Evolutionary conservation across 2,113 vertebrate species (phyloP).

Genomic region (Lepisosteus osseus): DNA sequence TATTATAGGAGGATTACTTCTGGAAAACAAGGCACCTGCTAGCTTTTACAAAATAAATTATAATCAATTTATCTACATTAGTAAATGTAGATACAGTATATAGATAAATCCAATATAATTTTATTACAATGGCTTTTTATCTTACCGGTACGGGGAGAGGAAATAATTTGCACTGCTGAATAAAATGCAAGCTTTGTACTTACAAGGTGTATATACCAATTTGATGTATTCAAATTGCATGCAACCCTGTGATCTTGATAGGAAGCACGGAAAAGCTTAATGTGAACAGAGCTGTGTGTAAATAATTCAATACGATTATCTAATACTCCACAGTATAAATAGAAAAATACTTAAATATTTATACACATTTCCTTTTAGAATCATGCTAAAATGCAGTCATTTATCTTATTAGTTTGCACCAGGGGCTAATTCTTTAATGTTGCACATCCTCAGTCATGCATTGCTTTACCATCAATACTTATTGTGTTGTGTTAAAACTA

Average conservation of each 20-base stretch:
- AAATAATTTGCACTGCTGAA: neutral
- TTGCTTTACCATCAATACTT: too few species aligned
- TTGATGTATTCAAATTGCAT: neutral
- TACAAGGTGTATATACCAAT: neutral
- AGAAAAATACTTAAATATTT: constrained; percentile 14
- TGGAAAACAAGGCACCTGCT: neutral
- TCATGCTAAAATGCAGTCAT: neutral
- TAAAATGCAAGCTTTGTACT: neutral
- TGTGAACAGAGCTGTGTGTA: constrained; percentile 10
- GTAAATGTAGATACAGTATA: constrained; percentile 6
- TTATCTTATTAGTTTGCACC: neutral
- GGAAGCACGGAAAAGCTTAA: neutral
- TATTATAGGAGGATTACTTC: constrained; percentile 15
- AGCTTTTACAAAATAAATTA: constrained; percentile 10
- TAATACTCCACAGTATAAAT: constrained; percentile 20
- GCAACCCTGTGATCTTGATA: neutral
- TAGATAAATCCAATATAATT: constrained; percentile 12
- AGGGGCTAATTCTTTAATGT: neutral
- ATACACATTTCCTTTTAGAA: neutral
- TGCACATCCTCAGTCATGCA: neutral
- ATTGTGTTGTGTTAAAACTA: too few species aligned
- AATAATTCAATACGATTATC: constrained; percentile 26
- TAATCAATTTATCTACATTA: constrained; percentile 8
- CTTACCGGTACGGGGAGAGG: constrained; percentile 5
- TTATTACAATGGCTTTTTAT: constrained; percentile 7